These are phyloP conservation scores for Unio pictorum DNA, from an alignment of 2,888 invertebrate genomes.

Conservation along the genomic window DNA sequence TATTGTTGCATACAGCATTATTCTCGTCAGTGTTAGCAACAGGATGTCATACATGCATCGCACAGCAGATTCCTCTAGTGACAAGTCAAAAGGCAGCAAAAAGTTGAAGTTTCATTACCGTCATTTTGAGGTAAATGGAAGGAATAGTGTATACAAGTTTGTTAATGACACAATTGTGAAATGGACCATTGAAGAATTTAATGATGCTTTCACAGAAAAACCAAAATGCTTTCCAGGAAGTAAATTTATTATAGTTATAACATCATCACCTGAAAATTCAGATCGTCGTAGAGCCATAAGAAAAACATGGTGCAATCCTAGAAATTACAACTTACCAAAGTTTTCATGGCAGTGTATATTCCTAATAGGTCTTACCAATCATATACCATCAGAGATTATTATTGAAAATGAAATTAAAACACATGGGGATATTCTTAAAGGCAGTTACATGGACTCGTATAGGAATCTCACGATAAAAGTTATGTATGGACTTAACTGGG, in stretches of 20 bases:
- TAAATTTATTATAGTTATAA: slow-evolving; percentile 52
- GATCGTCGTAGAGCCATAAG: slow-evolving; percentile 52
- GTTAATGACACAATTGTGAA: slow-evolving; percentile 31
- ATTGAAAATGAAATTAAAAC: slow-evolving; percentile 38
- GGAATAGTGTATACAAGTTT: slow-evolving; percentile 12
- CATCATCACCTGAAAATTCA: slow-evolving; percentile 51
- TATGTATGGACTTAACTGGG: slow-evolving; percentile 64
- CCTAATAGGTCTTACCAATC: slow-evolving; percentile 48
- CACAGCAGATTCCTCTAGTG: slow-evolving; percentile 27
- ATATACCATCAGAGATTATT: slow-evolving; percentile 9
- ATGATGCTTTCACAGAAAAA: slow-evolving; percentile 20
- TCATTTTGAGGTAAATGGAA: slow-evolving; percentile 14
- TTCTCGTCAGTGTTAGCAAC: slow-evolving; percentile 47
- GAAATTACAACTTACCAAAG: slow-evolving; percentile 24
- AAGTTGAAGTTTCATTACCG: slow-evolving; percentile 22
- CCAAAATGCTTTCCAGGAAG: slow-evolving; percentile 33
- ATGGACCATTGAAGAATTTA: slow-evolving; percentile 45
- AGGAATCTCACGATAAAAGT: slow-evolving; percentile 66
- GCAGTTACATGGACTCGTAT: slow-evolving; percentile 66
- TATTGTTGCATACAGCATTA: slow-evolving; percentile 50
- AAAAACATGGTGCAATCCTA: slow-evolving; percentile 55
- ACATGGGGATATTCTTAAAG: slow-evolving; percentile 58
- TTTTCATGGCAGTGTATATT: slow-evolving; percentile 61
- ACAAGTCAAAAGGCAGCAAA: slow-evolving; percentile 32
- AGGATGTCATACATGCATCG: slow-evolving; percentile 34